phyloP scores from a whole-genome alignment of 2,888 invertebrate genomes.

The Plusia festucae region DNA sequence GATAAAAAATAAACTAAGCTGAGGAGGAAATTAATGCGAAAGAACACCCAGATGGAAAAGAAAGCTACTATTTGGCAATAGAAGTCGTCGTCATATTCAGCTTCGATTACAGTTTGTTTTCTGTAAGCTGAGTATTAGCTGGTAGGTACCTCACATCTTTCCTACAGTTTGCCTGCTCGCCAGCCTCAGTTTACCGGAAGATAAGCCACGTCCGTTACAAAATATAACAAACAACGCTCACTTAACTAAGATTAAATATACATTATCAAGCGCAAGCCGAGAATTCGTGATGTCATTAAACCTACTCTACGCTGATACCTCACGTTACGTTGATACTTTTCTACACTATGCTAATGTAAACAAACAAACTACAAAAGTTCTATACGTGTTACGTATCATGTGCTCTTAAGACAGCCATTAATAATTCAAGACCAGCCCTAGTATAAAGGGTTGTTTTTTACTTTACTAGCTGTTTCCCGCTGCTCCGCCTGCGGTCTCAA shows the following conservation, averaged over 20 bases:
- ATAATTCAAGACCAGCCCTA: neutral
- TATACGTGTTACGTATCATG: too few species aligned
- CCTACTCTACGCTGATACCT: neutral
- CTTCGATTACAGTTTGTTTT: too few species aligned
- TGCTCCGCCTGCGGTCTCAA: too few species aligned
- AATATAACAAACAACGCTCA: neutral
- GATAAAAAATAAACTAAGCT: too few species aligned
- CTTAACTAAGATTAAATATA: neutral
- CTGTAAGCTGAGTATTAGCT: neutral
- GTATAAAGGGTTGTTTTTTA: too few species aligned
- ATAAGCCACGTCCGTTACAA: neutral
- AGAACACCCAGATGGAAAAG: too few species aligned
- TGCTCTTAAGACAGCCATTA: constrained; percentile 1
- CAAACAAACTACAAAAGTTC: constrained; percentile 3
- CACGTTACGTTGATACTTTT: neutral
- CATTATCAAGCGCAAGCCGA: neutral
- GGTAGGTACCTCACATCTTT: neutral
- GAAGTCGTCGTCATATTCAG: too few species aligned
- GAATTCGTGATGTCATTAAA: constrained; percentile 7
- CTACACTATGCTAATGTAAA: neutral
- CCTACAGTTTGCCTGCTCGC: too few species aligned
- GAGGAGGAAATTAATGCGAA: too few species aligned
- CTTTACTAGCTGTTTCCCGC: too few species aligned
- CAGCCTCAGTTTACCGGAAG: neutral
- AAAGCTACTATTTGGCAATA: too few species aligned